A percentile compares a stretch with the other conserved stretches of the same genome.
Conservation (phyloP, 2,888 invertebrate species). For the Nymphalis polychloros region DNA sequence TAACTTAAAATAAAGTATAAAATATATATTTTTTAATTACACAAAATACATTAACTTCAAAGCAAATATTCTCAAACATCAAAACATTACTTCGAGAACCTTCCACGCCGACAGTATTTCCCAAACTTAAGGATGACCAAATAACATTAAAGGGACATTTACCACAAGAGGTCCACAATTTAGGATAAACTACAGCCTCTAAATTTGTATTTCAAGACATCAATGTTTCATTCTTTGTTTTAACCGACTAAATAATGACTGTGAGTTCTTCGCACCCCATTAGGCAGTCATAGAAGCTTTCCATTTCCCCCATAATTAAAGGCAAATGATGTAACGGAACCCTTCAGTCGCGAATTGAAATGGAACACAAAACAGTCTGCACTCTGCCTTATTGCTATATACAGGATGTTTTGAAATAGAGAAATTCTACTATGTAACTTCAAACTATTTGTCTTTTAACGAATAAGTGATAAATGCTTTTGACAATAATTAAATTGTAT, state of each 20-base stretch:
- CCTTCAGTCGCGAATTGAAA: conserved; percentile 59
- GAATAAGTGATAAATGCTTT: neutral
- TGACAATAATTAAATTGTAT: neutral
- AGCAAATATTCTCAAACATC: too few species aligned
- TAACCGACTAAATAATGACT: conserved; percentile 33
- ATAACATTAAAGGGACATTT: neutral
- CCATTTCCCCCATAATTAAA: conserved; percentile 60
- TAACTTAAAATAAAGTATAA: too few species aligned
- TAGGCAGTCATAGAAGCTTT: conserved; percentile 37
- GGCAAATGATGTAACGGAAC: conserved; percentile 61
- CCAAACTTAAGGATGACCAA: too few species aligned
- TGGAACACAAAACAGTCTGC: conserved; percentile 71
- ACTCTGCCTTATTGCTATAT: conserved; percentile 73
- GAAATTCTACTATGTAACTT: neutral
- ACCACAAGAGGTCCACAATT: neutral
- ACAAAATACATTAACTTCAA: too few species aligned
- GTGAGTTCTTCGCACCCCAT: conserved; percentile 36
- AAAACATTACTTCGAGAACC: too few species aligned
- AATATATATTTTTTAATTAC: too few species aligned
- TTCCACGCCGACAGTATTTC: too few species aligned
- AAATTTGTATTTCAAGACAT: conserved; percentile 10
- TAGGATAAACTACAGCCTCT: neutral
- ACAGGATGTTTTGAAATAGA: conserved; percentile 46
- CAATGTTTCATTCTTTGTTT: conserved; percentile 31
- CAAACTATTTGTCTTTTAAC: neutral